Conservation (phyloP, 2,113 vertebrate species). For the Myotis lucifugus region DNA sequence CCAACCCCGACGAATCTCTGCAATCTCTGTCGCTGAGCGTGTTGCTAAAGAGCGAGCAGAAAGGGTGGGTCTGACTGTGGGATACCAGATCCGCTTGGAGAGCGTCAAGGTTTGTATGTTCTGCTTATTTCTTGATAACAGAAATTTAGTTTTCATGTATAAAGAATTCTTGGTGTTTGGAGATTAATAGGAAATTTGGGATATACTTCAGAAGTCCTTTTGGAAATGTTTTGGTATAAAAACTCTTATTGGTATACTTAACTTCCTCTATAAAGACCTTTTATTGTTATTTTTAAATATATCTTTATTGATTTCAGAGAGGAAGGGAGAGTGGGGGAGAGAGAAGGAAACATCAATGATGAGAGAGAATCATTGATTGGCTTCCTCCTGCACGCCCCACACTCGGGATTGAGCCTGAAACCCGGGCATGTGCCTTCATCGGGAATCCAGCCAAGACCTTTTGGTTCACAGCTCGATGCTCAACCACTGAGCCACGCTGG, state of each 20-base stretch:
- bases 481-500: no score
- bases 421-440: no score
- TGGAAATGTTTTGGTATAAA: slow-evolving; percentile 31
- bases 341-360: no score
- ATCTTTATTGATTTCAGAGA: no score
- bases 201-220: not conserved
- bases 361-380: no score
- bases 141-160: not conserved
- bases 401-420: no score
- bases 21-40: slow-evolving; percentile 95
- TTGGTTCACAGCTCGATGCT: no score
- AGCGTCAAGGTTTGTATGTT: slow-evolving; percentile 89
- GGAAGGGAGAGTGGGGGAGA: no score
- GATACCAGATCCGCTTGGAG: slow-evolving; percentile 98
- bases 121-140: not conserved
- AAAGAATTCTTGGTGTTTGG: not conserved
- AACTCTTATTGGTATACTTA: not conserved
- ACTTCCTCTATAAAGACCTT: slow-evolving; percentile 24
- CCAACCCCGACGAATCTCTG: slow-evolving; percentile 97
- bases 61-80: slow-evolving; percentile 92
- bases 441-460: no score
- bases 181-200: not conserved
- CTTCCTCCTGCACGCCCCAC: no score
- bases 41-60: slow-evolving; percentile 96
- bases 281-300: not conserved